Evolutionary conservation across 2,797 vertebrate species (phyloP), one percentile per base, ranked within the genome.

Genomic region (Xenopus petersii): DNA sequence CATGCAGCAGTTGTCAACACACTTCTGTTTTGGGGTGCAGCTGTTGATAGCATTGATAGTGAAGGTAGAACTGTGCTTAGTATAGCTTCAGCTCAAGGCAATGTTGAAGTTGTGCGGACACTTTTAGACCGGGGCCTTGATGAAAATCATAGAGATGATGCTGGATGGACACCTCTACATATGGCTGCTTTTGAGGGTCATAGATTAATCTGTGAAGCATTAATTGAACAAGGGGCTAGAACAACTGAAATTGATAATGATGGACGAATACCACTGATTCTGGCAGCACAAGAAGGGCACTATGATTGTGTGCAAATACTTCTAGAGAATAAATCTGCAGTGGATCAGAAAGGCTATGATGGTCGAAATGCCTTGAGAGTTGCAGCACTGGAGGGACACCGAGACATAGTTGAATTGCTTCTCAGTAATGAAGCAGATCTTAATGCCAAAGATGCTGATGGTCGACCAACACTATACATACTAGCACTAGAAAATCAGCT

Each of bases 111-210:
- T 77, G 97, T 99, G 12, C 88, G 96, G 65, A 98, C 97, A 89
- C 94, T 99, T 88, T 93, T 99, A 91, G 97, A 98, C 92, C 94
- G 98, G 88, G 98, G 98, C 47, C 83, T 99, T 61, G 98, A 99
- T 69, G 98, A 99, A 82, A 99, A 98, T 80, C 98, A 99, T 83
- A 89, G 98, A 73, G 97, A 99, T 0, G 97, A 99, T 48, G 94
- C 97, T 2, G 98, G 98, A 75, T 99, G 98, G 98, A 99, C 98
- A 0, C 97, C 98, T 17, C 86, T 99, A 77, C 98, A 99, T 84
- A 98, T 99, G 97, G 95, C 97, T 74, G 90, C 96, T 13, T 99
- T 98, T 73, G 97, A 98, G 88, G 98, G 98, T 75, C 96, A 99
- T 83, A 89, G 96, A 42, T 88, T 96, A 85, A 96, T 98, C 69